These are phyloP conservation scores for Holocentrus rufus DNA, from an alignment of 2,797 vertebrate species.

Conservation along the genomic window DNA sequence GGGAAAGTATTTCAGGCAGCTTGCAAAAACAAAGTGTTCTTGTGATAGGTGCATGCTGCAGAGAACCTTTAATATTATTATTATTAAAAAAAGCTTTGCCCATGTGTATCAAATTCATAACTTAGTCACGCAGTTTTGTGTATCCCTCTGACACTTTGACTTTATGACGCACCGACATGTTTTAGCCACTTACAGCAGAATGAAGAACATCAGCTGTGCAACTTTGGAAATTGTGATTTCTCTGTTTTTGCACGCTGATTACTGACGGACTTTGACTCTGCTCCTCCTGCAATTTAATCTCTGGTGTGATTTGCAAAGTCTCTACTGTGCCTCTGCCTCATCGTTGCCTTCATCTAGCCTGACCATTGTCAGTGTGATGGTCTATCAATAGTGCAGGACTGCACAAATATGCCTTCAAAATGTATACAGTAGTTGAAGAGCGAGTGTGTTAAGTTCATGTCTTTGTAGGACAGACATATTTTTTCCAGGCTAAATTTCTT, in stretches of 20 bases:
- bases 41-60: not conserved
- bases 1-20: no score
- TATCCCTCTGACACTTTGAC: not conserved
- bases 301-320: constrained; percentile 62
- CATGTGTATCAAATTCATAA: not conserved
- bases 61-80: no score
- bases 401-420: constrained; percentile 5
- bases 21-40: not conserved
- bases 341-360: constrained; percentile 14
- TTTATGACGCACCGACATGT: no score
- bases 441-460: not conserved
- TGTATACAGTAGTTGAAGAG: not conserved
- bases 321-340: constrained; percentile 1
- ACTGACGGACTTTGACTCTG: constrained; percentile 37
- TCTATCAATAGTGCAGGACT: constrained; percentile 4
- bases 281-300: constrained; percentile 31
- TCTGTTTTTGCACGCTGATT: constrained; percentile 20
- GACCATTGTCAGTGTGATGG: not conserved
- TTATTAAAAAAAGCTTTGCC: no score
- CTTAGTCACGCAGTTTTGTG: not conserved
- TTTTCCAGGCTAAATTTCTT: not conserved
- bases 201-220: no score
- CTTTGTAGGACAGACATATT: constrained; percentile 5
- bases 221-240: not conserved
- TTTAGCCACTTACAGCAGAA: no score